Percentiles rank a stretch among this genome's conserved stretches.
phyloP scores from a whole-genome alignment of 2,888 invertebrate species.

The Leucoma salicis region DNA sequence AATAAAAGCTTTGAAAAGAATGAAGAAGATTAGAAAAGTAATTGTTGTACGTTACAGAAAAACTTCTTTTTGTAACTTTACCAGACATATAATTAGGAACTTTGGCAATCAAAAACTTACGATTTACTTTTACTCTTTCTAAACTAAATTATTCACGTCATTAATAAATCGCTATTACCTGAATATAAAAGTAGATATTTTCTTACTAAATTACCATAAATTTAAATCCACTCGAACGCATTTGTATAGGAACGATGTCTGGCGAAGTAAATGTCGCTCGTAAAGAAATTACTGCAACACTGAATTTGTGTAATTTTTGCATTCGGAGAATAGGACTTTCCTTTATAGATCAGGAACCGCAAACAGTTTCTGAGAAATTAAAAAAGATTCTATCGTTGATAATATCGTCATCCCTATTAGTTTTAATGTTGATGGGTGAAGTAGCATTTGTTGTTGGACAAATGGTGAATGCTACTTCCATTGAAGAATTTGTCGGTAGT shows the following conservation, averaged over 20 bases:
- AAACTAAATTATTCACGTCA: not conserved
- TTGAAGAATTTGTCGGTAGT: conserved; percentile 55
- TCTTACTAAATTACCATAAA: not conserved
- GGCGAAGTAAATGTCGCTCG: conserved; percentile 23
- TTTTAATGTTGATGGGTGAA: conserved; percentile 49
- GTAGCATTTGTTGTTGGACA: conserved; percentile 46
- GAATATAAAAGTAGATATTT: not conserved
- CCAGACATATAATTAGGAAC: conserved; percentile 23
- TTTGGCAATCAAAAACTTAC: conserved; percentile 9
- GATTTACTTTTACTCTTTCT: not conserved
- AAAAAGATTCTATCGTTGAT: conserved; percentile 31
- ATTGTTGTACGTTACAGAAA: conserved; percentile 11
- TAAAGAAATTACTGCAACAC: conserved; percentile 49
- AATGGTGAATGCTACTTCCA: conserved; percentile 41
- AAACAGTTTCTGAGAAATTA: conserved; percentile 30
- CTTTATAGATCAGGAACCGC: conserved; percentile 45
- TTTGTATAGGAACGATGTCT: conserved; percentile 6
- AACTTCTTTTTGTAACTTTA: conserved; percentile 14
- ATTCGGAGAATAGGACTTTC: conserved; percentile 51
- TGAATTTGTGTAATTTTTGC: conserved; percentile 51
- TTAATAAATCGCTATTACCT: not conserved
- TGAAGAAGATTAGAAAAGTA: too few species aligned
- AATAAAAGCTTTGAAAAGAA: too few species aligned
- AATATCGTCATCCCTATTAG: conserved; percentile 39
- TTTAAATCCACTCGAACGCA: not conserved